phyloP scores from a whole-genome alignment of 2,797 vertebrate species.

The Parauchenoglanis punctatus region DNA sequence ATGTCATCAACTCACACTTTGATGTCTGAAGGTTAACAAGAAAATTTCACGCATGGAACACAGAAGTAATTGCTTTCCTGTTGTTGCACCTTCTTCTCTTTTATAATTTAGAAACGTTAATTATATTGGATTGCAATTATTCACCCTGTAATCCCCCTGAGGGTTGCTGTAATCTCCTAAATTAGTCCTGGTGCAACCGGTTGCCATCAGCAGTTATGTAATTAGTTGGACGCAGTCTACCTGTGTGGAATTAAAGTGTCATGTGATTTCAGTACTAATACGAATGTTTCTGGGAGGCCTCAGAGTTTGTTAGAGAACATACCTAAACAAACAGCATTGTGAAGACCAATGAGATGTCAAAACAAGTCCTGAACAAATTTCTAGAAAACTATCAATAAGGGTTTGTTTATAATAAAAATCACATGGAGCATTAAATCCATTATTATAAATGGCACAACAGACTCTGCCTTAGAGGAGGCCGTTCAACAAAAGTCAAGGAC shows the following conservation, averaged over 20 bases:
- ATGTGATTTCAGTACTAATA: not conserved
- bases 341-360: not conserved
- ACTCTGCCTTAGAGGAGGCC: not conserved
- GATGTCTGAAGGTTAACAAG: not conserved
- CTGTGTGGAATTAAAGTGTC: not conserved
- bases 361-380: not conserved
- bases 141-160: not conserved
- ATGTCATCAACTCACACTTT: not conserved
- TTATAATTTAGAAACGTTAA: not conserved
- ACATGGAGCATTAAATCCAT: not conserved
- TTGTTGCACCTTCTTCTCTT: not conserved
- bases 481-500: not conserved
- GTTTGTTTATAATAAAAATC: not conserved
- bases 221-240: not conserved
- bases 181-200: not conserved
- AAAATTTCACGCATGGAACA: not conserved
- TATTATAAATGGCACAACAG: not conserved
- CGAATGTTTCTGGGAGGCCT: not conserved
- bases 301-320: not conserved
- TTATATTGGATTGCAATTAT: not conserved
- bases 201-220: not conserved
- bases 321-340: not conserved
- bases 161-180: conserved; percentile 13
- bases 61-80: not conserved
- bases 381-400: not conserved